These are phyloP conservation scores for Melipona quadrifasciata DNA, from an alignment of 1,140 invertebrate genomes.

Conservation along the genomic window DNA sequence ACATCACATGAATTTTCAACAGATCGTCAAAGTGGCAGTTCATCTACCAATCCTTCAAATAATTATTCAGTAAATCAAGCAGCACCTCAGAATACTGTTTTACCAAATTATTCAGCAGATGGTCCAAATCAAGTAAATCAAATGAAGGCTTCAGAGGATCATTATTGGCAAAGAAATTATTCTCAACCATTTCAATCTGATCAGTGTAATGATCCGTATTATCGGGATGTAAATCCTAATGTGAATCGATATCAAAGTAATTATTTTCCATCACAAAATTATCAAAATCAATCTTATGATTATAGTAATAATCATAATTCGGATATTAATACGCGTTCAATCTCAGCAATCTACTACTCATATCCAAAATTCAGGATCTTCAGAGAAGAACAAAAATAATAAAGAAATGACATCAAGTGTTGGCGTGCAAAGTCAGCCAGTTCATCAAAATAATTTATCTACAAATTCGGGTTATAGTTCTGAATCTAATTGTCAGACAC, in stretches of 20 bases:
- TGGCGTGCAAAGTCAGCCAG: constrained; percentile 67
- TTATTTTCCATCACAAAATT: constrained; percentile 75
- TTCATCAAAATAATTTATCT: constrained; percentile 63
- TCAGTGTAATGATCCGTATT: constrained; percentile 75
- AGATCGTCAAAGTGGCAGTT: constrained; percentile 59
- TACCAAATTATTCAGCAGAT: constrained; percentile 66
- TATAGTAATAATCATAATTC: constrained; percentile 61
- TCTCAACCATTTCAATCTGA: constrained; percentile 69
- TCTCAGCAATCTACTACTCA: constrained; percentile 46
- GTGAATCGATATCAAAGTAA: constrained; percentile 75
- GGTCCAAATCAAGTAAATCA: constrained; percentile 59
- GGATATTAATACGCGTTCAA: constrained; percentile 55
- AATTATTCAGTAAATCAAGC: constrained; percentile 67
- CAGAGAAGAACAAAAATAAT: constrained; percentile 58
- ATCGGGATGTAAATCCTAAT: constrained; percentile 65
- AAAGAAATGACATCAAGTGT: constrained; percentile 69
- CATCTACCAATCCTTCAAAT: constrained; percentile 58
- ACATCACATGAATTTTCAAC: constrained; percentile 64
- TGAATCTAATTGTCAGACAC: constrained; percentile 60
- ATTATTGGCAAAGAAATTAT: constrained; percentile 79
- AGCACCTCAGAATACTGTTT: constrained; percentile 58
- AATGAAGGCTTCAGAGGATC: constrained; percentile 71
- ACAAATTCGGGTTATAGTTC: constrained; percentile 52
- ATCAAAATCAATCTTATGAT: constrained; percentile 74
- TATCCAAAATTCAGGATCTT: constrained; percentile 42